These are phyloP conservation scores for Pempheris klunzingeri DNA, from an alignment of 2,797 vertebrate genomes.

Conservation along the genomic window DNA sequence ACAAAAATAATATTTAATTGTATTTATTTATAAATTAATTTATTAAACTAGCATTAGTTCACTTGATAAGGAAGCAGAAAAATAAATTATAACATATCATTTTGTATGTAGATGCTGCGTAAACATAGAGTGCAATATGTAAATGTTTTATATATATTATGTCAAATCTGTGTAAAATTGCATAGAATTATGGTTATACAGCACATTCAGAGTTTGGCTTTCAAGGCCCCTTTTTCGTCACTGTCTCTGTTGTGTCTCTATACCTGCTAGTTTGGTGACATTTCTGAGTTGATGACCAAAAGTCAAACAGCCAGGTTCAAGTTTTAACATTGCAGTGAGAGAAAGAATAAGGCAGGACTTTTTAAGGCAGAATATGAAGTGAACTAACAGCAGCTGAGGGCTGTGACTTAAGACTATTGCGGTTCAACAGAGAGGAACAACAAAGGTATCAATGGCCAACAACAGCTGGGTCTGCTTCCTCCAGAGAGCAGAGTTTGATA, in stretches of 20 bases:
- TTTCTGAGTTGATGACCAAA: conserved; percentile 8
- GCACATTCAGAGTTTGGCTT: background rate
- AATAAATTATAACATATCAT: background rate
- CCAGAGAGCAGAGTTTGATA: conserved; percentile 61
- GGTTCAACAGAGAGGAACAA: conserved; percentile 67
- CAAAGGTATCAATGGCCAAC: conserved; percentile 71
- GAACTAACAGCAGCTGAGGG: conserved; percentile 62
- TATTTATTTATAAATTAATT: background rate
- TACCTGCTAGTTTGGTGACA: conserved; percentile 7
- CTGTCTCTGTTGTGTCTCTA: background rate
- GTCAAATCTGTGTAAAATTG: background rate
- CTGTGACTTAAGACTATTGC: conserved; percentile 32
- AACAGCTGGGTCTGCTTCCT: conserved; percentile 80
- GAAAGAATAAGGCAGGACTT: conserved; percentile 39
- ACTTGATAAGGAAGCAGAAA: background rate
- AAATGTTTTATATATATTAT: background rate
- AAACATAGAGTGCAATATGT: background rate
- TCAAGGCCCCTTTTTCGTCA: background rate
- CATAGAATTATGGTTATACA: background rate
- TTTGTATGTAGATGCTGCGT: background rate
- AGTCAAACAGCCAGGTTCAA: conserved; percentile 2
- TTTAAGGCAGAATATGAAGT: conserved; percentile 40
- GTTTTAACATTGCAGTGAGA: conserved; percentile 2
- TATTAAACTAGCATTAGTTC: background rate
- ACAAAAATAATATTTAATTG: background rate